These are phyloP conservation scores for Drosophila persimilis DNA, from an alignment of 1,140 invertebrate genomes.

Conservation along the genomic window DNA sequence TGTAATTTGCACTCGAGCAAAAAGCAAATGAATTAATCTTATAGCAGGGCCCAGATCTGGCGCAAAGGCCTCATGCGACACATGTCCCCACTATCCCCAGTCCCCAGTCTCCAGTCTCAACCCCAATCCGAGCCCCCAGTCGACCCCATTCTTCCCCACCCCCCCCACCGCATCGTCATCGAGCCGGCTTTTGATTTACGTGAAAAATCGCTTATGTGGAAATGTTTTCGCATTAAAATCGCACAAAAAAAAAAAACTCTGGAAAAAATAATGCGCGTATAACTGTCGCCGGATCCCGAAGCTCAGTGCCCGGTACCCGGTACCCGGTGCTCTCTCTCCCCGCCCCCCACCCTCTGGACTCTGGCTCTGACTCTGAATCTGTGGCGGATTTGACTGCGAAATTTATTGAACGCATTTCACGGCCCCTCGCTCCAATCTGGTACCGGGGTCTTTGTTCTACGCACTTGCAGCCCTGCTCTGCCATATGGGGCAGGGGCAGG, in stretches of 20 bases:
- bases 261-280: conserved; percentile 28
- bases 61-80: conserved; percentile 23
- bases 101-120: not conserved
- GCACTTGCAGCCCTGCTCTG: conserved; percentile 45
- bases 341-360: conserved; percentile 16
- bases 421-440: conserved; percentile 8
- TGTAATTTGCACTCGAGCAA: conserved; percentile 79
- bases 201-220: conserved; percentile 79
- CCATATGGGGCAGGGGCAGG: not conserved
- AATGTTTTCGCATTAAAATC: conserved; percentile 65
- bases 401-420: conserved; percentile 73
- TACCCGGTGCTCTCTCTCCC: too few relatives aligned
- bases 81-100: conserved; percentile 13
- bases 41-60: conserved; percentile 38
- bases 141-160: not conserved
- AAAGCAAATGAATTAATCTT: conserved; percentile 78
- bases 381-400: conserved; percentile 59
- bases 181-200: conserved; percentile 73
- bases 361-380: not conserved
- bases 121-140: not conserved
- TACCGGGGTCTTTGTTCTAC: conserved; percentile 45
- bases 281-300: conserved; percentile 36
- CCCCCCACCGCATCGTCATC: conserved; percentile 31
- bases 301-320: conserved; percentile 7
- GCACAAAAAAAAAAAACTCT: conserved; percentile 12